phyloP scores from a whole-genome alignment of 30 jellyfish, hydroid and myxozoan species.

The Nemopilema nomurai region DNA sequence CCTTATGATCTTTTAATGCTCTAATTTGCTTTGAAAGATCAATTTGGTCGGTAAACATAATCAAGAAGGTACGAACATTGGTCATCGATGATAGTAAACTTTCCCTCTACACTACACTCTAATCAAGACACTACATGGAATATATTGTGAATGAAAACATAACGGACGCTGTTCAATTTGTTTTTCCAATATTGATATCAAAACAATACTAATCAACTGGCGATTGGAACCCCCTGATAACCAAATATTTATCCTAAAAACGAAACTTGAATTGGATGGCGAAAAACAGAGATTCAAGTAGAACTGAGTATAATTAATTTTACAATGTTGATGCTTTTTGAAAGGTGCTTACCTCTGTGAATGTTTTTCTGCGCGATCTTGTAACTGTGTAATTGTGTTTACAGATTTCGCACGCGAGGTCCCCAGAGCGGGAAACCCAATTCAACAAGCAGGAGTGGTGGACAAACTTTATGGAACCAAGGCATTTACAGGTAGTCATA shows the following conservation, averaged over 20 bases:
- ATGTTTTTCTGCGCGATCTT: conserved; percentile 24
- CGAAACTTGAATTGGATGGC: too few relatives aligned
- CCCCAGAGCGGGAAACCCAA: conserved; percentile 82
- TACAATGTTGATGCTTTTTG: too few relatives aligned
- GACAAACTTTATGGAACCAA: conserved; percentile 55
- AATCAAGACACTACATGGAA: background rate
- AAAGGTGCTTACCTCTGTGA: conserved; percentile 49
- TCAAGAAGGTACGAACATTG: too few relatives aligned
- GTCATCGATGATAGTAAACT: too few relatives aligned
- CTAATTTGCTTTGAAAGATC: too few relatives aligned
- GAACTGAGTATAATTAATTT: too few relatives aligned
- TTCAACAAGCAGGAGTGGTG: conserved; percentile 69
- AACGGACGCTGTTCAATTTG: background rate
- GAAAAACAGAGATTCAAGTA: too few relatives aligned
- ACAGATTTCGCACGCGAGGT: conserved; percentile 72
- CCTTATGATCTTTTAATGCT: too few relatives aligned
- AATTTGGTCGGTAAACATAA: too few relatives aligned
- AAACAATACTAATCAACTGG: background rate
- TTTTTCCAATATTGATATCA: background rate
- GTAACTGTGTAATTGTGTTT: conserved; percentile 46
- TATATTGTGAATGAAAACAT: background rate
- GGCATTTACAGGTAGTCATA: conserved; percentile 69
- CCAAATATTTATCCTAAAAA: background rate
- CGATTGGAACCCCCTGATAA: background rate
- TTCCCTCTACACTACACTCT: too few relatives aligned